A percentile compares a stretch with the other conserved stretches of the same genome.
Evolutionary conservation across 1,140 invertebrate genomes (phyloP).

Genomic region (Potamilus streckersoni): DNA sequence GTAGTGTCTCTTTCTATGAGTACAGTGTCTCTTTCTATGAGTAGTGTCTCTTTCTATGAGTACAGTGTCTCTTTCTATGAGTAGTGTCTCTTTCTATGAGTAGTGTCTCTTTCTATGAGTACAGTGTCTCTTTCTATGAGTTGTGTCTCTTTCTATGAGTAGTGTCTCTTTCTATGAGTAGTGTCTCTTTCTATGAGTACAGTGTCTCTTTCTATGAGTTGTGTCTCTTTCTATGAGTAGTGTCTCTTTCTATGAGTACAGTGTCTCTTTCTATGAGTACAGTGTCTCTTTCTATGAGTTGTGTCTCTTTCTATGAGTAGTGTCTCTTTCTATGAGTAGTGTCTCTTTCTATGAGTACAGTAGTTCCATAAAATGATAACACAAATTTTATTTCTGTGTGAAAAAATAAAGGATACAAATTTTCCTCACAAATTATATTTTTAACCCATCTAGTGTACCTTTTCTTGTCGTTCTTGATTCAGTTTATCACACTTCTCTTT

Average conservation of each 20-base stretch:
- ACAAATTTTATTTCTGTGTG: background rate
- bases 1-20: too few relatives aligned
- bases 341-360: background rate
- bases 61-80: too few relatives aligned
- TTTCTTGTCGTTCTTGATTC: conserved; percentile 37
- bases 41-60: too few relatives aligned
- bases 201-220: too few relatives aligned
- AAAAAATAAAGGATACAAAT: background rate
- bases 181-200: background rate
- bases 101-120: too few relatives aligned
- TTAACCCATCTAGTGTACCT: conserved; percentile 29
- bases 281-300: too few relatives aligned
- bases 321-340: too few relatives aligned
- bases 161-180: too few relatives aligned
- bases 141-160: background rate
- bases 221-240: too few relatives aligned
- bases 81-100: background rate
- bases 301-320: background rate
- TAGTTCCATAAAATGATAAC: background rate
- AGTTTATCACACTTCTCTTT: conserved; percentile 55
- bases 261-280: too few relatives aligned
- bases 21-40: background rate
- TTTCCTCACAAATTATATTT: background rate
- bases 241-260: background rate
- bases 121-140: too few relatives aligned